These are phyloP conservation scores for Lasioglossum marginatum DNA, from an alignment of 2,888 invertebrate species.

Conservation along the genomic window DNA sequence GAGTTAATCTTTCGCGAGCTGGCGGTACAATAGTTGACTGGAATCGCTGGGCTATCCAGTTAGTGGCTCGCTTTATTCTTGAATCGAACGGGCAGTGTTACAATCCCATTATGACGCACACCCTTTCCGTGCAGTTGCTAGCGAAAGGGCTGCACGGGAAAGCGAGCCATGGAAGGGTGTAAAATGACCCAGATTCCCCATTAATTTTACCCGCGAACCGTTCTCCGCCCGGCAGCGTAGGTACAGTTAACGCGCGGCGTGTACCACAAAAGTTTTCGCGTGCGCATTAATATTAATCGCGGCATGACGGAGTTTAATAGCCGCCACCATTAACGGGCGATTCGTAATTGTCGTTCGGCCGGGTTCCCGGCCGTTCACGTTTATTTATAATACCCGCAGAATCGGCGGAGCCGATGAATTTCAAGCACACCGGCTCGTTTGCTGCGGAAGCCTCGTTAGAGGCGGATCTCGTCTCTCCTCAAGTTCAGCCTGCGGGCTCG, in stretches of 20 bases:
- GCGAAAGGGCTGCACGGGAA: conserved; percentile 2
- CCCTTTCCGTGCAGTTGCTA: neutral
- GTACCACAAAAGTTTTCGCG: conserved; percentile 37
- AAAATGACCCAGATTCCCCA: conserved; percentile 20
- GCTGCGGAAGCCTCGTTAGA: conserved; percentile 43
- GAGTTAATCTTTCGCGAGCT: neutral
- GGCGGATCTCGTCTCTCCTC: conserved; percentile 44
- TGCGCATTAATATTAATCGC: conserved; percentile 44
- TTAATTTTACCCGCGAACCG: conserved; percentile 34
- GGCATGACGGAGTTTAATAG: conserved; percentile 40
- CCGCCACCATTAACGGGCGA: conserved; percentile 67
- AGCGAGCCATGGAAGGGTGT: neutral
- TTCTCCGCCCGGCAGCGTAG: neutral
- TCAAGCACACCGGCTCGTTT: conserved; percentile 51
- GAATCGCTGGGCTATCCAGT: neutral
- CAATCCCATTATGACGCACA: neutral
- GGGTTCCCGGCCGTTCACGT: conserved; percentile 75
- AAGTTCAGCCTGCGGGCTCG: conserved; percentile 45
- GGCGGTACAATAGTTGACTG: neutral
- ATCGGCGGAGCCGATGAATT: conserved; percentile 70
- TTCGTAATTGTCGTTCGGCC: conserved; percentile 77
- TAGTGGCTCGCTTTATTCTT: neutral
- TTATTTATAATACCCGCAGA: conserved; percentile 79
- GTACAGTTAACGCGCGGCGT: conserved; percentile 6
- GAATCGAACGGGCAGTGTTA: neutral